These are phyloP conservation scores for Hedya salicella DNA, from an alignment of 2,888 invertebrate species.

Conservation along the genomic window DNA sequence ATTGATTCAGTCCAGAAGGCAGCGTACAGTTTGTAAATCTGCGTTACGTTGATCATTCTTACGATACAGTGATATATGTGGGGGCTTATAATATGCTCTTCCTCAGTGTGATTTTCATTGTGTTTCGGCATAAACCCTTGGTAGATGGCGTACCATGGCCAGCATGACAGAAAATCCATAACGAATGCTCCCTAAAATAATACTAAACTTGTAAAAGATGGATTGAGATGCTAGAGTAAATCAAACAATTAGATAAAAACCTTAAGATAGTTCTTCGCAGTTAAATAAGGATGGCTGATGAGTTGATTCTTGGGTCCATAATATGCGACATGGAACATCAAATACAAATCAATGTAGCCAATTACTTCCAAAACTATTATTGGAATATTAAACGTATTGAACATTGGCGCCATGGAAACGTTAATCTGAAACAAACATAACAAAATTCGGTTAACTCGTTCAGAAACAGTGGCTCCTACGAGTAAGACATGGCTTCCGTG, in stretches of 20 bases:
- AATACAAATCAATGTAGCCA: conserved; percentile 78
- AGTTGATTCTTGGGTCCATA: conserved; percentile 79
- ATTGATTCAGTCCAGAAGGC: conserved; percentile 77
- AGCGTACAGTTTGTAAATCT: conserved; percentile 76
- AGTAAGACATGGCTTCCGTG: too few species aligned
- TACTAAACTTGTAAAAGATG: conserved; percentile 1
- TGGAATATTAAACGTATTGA: conserved; percentile 60
- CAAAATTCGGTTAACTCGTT: too few species aligned
- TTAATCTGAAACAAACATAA: conserved; percentile 60
- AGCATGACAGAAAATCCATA: conserved; percentile 75
- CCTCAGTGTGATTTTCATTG: conserved; percentile 63
- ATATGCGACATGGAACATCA: conserved; percentile 81
- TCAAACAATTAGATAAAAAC: conserved; percentile 50
- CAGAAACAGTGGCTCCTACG: too few species aligned
- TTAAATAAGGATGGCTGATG: conserved; percentile 82
- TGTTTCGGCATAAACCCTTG: conserved; percentile 67
- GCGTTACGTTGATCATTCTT: conserved; percentile 72
- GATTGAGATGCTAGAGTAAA: background rate
- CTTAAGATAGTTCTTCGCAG: conserved; percentile 76
- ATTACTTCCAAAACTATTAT: conserved; percentile 70
- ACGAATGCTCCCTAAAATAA: conserved; percentile 71
- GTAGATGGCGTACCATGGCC: conserved; percentile 78
- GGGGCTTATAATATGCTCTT: conserved; percentile 60
- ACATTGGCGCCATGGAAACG: conserved; percentile 72
- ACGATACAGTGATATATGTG: conserved; percentile 73